phyloP scores from a whole-genome alignment of 2,113 vertebrate species.

The Oryzias melastigma region DNA sequence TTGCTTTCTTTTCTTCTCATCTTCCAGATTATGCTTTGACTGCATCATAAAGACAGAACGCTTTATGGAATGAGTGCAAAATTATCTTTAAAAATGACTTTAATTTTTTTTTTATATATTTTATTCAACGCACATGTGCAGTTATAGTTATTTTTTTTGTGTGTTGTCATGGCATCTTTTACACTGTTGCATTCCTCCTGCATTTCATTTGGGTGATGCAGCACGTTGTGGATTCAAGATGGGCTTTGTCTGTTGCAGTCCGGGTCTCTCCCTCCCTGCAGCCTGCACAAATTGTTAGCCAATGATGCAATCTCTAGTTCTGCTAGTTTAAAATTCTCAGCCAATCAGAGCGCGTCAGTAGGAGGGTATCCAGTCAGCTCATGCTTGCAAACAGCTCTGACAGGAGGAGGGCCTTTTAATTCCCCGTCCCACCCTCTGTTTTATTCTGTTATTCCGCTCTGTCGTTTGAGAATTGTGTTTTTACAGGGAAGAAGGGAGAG shows the following conservation, averaged over 20 bases:
- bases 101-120: neutral
- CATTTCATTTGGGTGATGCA: neutral
- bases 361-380: conserved; percentile 52
- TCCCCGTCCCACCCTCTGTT: conserved; percentile 55
- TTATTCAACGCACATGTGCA: too few species aligned
- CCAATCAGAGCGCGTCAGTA: conserved; percentile 61
- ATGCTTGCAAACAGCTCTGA: conserved; percentile 50
- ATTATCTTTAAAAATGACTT: too few species aligned
- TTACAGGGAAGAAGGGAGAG: conserved; percentile 22
- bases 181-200: neutral
- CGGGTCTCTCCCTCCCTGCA: conserved; percentile 33
- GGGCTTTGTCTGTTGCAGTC: conserved; percentile 18
- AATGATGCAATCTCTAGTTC: conserved; percentile 70
- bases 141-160: too few species aligned
- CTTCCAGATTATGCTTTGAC: conserved; percentile 34
- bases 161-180: too few species aligned
- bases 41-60: conserved; percentile 8
- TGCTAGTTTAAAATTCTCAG: conserved; percentile 41
- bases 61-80: conserved; percentile 16
- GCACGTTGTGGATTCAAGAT: conserved; percentile 7
- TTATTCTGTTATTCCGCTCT: conserved; percentile 48
- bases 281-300: conserved; percentile 67
- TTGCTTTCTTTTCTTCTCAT: conserved; percentile 19
- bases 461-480: conserved; percentile 23
- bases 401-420: conserved; percentile 62